Percentiles rank a stretch among this genome's conserved stretches.
These are phyloP conservation scores for Drosophila rufa DNA, from an alignment of 1,140 invertebrate genomes.

Conservation along the genomic window DNA sequence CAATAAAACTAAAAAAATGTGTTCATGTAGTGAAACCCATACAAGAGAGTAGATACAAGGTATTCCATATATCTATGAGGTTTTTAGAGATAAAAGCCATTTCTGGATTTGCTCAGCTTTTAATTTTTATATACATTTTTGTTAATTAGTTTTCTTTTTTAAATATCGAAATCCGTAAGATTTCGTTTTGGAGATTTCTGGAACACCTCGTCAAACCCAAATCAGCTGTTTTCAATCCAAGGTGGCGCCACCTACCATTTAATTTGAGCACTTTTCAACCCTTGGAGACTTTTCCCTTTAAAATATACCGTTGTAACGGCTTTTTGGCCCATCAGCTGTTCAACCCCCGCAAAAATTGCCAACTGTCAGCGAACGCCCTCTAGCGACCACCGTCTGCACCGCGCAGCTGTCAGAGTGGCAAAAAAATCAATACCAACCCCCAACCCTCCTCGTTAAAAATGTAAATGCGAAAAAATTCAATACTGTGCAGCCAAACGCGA, in stretches of 20 bases:
- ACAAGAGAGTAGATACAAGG: background rate
- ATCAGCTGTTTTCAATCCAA: constrained; percentile 7
- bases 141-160: too few relatives aligned
- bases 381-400: constrained; percentile 25
- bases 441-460: constrained; percentile 83
- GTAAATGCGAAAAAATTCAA: constrained; percentile 84
- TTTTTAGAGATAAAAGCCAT: too few relatives aligned
- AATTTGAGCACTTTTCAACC: background rate
- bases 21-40: constrained; percentile 71
- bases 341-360: constrained; percentile 40
- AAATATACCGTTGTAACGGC: constrained; percentile 14
- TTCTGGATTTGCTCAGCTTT: background rate
- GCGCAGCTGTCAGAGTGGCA: constrained; percentile 58
- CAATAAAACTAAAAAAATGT: constrained; percentile 68
- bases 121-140: background rate
- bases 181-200: background rate
- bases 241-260: constrained; percentile 12
- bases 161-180: too few relatives aligned
- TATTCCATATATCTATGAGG: too few relatives aligned
- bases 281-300: constrained; percentile 20
- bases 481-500: constrained; percentile 81
- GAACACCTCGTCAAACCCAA: background rate
- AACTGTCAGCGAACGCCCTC: constrained; percentile 53
- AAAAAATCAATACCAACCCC: constrained; percentile 82
- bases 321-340: constrained; percentile 44